Conservation (phyloP, 2,113 vertebrate genomes). For the Okapia johnstoni region DNA sequence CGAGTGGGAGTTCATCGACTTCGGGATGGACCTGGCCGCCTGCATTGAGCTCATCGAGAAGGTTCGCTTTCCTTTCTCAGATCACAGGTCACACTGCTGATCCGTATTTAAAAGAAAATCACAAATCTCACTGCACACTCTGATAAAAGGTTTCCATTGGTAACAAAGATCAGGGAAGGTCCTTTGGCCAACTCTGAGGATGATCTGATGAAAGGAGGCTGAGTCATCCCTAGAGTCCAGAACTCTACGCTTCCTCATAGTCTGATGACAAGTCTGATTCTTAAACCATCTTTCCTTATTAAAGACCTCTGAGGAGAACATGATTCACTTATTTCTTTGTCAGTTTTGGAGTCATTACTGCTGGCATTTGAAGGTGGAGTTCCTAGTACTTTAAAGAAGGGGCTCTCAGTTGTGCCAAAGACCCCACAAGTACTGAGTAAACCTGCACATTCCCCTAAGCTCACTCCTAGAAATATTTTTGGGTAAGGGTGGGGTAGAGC, state of each 20-base stretch:
- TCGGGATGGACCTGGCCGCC: constrained; percentile 85
- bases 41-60: constrained; percentile 84
- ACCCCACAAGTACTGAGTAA: background rate
- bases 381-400: background rate
- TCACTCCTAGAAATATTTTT: background rate
- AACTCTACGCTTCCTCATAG: background rate
- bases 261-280: background rate
- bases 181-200: background rate
- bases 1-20: constrained; percentile 83
- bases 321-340: background rate
- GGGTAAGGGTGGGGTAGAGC: background rate
- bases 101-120: background rate
- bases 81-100: background rate
- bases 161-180: background rate
- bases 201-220: background rate
- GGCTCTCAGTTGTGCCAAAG: background rate
- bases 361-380: background rate
- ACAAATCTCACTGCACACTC: background rate
- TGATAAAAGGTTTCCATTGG: background rate
- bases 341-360: background rate
- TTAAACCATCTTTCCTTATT: background rate
- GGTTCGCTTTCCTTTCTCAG: constrained; percentile 42
- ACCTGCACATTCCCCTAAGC: background rate
- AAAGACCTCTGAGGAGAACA: background rate
- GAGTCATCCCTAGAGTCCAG: background rate